These are phyloP conservation scores for Margaritifera margaritifera DNA, from an alignment of 2,888 invertebrate genomes.

Conservation along the genomic window DNA sequence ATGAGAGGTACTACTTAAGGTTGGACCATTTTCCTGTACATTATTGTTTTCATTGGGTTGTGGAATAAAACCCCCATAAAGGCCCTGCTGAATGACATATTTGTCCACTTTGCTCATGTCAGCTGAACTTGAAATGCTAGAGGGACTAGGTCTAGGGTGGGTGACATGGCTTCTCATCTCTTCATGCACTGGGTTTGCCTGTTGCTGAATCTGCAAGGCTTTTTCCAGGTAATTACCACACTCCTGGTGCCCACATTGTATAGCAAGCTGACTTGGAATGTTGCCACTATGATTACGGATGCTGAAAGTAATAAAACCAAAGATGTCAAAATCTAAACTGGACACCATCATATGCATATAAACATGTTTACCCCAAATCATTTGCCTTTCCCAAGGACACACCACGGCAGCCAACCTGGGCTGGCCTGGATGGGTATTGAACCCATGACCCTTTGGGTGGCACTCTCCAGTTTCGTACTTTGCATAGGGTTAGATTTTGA, in stretches of 20 bases:
- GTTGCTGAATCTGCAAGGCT: constrained; percentile 42
- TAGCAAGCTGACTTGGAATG: constrained; percentile 58
- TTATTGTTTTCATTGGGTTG: too few relatives aligned
- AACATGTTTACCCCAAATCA: too few relatives aligned
- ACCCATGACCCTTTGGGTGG: too few relatives aligned
- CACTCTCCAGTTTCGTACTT: too few relatives aligned
- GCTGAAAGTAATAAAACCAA: constrained; percentile 41
- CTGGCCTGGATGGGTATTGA: too few relatives aligned
- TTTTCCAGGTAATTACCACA: constrained; percentile 58
- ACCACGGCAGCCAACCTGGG: too few relatives aligned
- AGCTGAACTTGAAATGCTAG: constrained; percentile 5
- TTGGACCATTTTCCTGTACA: too few relatives aligned
- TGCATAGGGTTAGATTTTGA: too few relatives aligned
- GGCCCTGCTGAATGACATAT: constrained; percentile 7
- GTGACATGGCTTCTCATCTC: constrained; percentile 19
- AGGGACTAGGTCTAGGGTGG: constrained; percentile 6
- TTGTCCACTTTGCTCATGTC: constrained; percentile 25
- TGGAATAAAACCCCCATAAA: too few relatives aligned
- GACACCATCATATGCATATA: background rate
- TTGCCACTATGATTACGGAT: constrained; percentile 56
- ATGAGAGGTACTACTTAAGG: too few relatives aligned
- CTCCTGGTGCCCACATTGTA: constrained; percentile 46
- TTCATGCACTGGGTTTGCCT: constrained; percentile 18
- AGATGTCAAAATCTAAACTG: background rate
- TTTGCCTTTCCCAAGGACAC: too few relatives aligned